Evolutionary conservation across 2,797 vertebrate species (phyloP).

Genomic region (Crenuchus spilurus): DNA sequence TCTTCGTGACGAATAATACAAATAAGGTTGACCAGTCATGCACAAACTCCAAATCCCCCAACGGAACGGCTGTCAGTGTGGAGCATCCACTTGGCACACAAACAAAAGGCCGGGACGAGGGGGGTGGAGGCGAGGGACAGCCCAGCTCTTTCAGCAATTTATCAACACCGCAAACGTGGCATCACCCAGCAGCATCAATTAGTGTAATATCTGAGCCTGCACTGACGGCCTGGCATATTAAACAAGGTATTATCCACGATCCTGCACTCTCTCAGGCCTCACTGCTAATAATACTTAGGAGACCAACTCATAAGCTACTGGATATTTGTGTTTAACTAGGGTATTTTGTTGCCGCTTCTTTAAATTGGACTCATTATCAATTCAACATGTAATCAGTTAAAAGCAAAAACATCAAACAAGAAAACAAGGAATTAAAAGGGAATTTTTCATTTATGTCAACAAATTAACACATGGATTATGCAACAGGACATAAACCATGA

Average conservation of each 20-base stretch:
- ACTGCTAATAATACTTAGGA: constrained; percentile 9
- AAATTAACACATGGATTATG: no score
- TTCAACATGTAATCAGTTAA: no score
- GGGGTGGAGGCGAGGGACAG: not conserved
- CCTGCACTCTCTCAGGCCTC: not conserved
- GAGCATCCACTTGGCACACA: constrained; percentile 33
- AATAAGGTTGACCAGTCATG: constrained; percentile 73
- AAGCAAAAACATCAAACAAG: no score
- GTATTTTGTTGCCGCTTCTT: no score
- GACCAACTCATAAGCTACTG: not conserved
- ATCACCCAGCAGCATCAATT: constrained; percentile 45
- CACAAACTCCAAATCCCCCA: constrained; percentile 53
- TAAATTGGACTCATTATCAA: no score
- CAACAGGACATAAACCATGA: no score
- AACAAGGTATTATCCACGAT: constrained; percentile 36
- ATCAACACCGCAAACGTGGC: constrained; percentile 47
- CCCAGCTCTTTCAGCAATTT: constrained; percentile 45
- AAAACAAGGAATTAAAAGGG: no score
- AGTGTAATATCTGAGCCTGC: constrained; percentile 29
- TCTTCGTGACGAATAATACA: constrained; percentile 77
- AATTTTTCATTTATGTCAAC: no score
- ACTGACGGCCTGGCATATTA: constrained; percentile 25
- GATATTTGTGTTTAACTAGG: no score
- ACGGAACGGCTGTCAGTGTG: constrained; percentile 37
- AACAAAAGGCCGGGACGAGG: constrained; percentile 26